These are phyloP conservation scores for Gastracanthus pulcherrimus DNA, from an alignment of 2,888 invertebrate genomes.

Conservation along the genomic window DNA sequence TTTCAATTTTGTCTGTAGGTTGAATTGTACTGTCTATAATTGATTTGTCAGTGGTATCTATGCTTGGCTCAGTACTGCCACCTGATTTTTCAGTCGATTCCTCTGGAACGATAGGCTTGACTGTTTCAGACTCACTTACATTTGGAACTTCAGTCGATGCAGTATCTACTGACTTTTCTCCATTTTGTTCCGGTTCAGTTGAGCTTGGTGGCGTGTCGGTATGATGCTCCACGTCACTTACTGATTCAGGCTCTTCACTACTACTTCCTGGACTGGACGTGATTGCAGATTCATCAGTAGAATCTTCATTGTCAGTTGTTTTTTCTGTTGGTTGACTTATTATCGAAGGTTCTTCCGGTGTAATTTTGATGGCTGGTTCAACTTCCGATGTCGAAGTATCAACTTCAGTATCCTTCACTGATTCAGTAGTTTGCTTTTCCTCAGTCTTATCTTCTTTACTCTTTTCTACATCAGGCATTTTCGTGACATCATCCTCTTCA, in stretches of 20 bases:
- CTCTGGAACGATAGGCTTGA: conserved; percentile 38
- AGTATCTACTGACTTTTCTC: conserved; percentile 19
- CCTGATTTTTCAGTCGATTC: conserved; percentile 52
- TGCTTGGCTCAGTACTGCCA: conserved; percentile 47
- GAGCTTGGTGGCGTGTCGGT: background rate
- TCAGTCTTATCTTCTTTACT: background rate
- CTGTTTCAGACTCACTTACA: conserved; percentile 12
- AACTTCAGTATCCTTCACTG: conserved; percentile 37
- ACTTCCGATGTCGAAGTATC: conserved; percentile 17
- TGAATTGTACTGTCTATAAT: background rate
- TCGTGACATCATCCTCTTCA: background rate
- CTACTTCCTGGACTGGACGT: conserved; percentile 17
- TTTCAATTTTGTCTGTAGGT: conserved; percentile 54
- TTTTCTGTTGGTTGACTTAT: conserved; percentile 58
- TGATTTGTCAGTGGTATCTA: conserved; percentile 14
- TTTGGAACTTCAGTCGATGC: background rate
- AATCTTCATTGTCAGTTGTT: conserved; percentile 56
- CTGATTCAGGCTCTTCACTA: conserved; percentile 27
- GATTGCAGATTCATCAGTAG: conserved; percentile 51
- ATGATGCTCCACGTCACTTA: background rate
- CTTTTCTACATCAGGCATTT: conserved; percentile 6
- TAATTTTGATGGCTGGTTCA: background rate
- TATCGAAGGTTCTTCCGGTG: conserved; percentile 8
- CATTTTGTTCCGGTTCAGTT: conserved; percentile 19
- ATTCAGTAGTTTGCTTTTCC: conserved; percentile 23